phyloP scores from a whole-genome alignment of 2,113 vertebrate genomes.

The Monopterus albus region DNA sequence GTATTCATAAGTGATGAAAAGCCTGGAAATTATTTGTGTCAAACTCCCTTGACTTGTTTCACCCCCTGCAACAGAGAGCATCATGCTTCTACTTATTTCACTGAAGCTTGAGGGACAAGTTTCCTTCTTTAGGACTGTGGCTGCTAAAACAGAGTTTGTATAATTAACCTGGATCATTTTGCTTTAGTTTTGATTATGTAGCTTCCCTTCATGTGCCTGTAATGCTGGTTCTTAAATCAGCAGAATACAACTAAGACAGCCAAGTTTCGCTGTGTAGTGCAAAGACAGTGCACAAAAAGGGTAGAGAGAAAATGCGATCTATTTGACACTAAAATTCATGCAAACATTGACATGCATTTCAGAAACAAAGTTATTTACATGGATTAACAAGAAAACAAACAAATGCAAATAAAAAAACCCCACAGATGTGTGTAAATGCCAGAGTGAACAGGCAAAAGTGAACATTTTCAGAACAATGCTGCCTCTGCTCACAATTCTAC shows the following conservation, averaged over 20 bases:
- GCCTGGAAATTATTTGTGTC: neutral
- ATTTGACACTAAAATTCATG: constrained; percentile 54
- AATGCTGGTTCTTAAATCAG: neutral
- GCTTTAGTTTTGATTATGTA: neutral
- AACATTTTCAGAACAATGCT: too few species aligned
- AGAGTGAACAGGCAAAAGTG: constrained; percentile 21
- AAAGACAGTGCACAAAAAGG: constrained; percentile 10
- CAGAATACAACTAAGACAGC: neutral
- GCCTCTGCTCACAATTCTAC: constrained; percentile 23
- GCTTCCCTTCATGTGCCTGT: constrained; percentile 2
- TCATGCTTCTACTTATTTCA: neutral
- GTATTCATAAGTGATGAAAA: neutral
- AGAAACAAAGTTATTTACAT: constrained; percentile 70
- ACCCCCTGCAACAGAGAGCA: neutral
- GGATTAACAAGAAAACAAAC: constrained; percentile 45
- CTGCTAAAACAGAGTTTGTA: constrained; percentile 11
- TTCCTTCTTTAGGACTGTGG: neutral
- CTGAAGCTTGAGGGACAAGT: neutral
- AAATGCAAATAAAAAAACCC: constrained; percentile 21
- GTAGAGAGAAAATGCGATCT: neutral
- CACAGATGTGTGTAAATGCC: constrained; percentile 25
- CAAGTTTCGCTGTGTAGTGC: neutral
- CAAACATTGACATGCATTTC: constrained; percentile 66
- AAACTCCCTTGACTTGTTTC: neutral
- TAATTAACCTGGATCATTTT: neutral